phyloP scores from a whole-genome alignment of 1,140 invertebrate species.

The Leptopilina boulardi region DNA sequence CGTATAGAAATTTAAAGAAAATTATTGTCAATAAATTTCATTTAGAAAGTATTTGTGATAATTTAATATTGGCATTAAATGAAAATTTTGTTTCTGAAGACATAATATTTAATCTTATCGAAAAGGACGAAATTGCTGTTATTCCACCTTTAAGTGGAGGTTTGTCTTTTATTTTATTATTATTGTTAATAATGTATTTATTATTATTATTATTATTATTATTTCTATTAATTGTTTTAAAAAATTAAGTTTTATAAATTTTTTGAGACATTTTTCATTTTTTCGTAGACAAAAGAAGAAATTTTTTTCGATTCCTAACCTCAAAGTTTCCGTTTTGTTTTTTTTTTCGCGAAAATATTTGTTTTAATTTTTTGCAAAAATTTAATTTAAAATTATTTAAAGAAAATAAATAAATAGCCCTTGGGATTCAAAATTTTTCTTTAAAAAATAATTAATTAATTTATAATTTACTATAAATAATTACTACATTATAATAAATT shows the following conservation, averaged over 20 bases:
- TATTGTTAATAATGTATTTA: neutral
- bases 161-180: slow-evolving; percentile 59
- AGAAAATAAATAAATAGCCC: too few relatives aligned
- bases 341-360: too few relatives aligned
- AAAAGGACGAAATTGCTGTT: slow-evolving; percentile 87
- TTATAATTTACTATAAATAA: too few relatives aligned
- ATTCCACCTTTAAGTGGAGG: slow-evolving; percentile 94
- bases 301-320: neutral
- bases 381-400: too few relatives aligned
- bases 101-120: slow-evolving; percentile 76
- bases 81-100: slow-evolving; percentile 82
- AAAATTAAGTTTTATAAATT: too few relatives aligned
- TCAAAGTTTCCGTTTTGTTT: too few relatives aligned
- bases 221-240: slow-evolving; percentile 18
- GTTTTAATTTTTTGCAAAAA: too few relatives aligned
- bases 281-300: neutral
- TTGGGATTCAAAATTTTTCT: too few relatives aligned
- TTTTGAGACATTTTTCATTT: too few relatives aligned
- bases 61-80: slow-evolving; percentile 87
- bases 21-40: slow-evolving; percentile 79
- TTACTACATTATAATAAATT: too few relatives aligned
- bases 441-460: too few relatives aligned
- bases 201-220: neutral
- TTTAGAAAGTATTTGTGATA: slow-evolving; percentile 82
- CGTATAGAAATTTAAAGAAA: slow-evolving; percentile 78